Evolutionary conservation across 2,113 vertebrate species (phyloP).

Genomic region (Lophochroa leadbeateri): DNA sequence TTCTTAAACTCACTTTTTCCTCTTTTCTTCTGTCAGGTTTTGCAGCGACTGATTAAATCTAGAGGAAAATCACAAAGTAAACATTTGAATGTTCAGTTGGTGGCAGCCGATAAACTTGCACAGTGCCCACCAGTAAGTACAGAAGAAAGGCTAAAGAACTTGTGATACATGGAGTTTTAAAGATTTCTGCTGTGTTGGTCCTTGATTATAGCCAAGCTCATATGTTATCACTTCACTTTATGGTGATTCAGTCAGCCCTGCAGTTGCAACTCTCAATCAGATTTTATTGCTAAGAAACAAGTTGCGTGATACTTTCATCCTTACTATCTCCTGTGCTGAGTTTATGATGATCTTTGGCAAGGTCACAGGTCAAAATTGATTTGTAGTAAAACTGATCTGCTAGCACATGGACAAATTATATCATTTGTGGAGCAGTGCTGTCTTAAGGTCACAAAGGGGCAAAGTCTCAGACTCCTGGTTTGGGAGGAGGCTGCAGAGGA

Average conservation of each 20-base stretch:
- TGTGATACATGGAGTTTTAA: neutral
- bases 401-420: rapidly evolving
- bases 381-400: neutral
- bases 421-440: neutral
- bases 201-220: neutral
- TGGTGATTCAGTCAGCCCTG: neutral
- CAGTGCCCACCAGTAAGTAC: slow-evolving; percentile 95
- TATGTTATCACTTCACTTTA: neutral
- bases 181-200: neutral
- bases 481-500: neutral
- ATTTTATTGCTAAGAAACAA: neutral
- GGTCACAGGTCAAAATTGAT: neutral
- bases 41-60: slow-evolving; percentile 97
- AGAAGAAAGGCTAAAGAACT: neutral
- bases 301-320: neutral
- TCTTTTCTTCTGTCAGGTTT: slow-evolving; percentile 80
- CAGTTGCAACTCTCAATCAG: neutral
- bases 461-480: neutral
- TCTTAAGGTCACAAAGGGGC: neutral
- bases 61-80: slow-evolving; percentile 98
- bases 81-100: slow-evolving; percentile 97
- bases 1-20: neutral
- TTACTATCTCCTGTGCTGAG: neutral
- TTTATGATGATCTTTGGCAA: neutral
- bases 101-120: slow-evolving; percentile 95